Conservation (phyloP, 2,797 vertebrate species). For the Eulemur mongoz region DNA sequence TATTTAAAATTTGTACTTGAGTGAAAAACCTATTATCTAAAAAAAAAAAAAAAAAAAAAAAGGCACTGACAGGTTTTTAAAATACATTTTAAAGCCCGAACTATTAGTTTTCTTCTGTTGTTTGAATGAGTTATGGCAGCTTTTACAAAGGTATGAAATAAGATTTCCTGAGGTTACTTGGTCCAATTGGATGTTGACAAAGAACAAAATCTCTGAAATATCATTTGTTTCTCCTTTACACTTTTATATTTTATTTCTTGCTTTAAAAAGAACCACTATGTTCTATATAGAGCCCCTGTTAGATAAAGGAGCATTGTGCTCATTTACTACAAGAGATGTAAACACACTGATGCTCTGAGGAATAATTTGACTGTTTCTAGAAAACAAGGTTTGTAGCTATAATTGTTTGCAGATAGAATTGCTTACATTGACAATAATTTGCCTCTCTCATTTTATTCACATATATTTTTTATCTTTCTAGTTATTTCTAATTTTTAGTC, state of each 20-base stretch:
- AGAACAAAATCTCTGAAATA: not conserved
- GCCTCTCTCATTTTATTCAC: not conserved
- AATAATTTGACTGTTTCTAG: not conserved
- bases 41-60: constrained; percentile 37
- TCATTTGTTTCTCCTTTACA: constrained; percentile 26
- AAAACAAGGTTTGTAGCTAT: not conserved
- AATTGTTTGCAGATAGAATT: not conserved
- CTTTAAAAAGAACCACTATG: not conserved
- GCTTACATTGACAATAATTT: constrained; percentile 48
- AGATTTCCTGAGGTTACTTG: constrained; percentile 67
- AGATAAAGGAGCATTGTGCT: not conserved
- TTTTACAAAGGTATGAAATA: constrained; percentile 55
- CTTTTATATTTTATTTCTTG: constrained; percentile 32
- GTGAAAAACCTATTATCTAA: constrained; percentile 73
- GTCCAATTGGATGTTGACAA: constrained; percentile 48
- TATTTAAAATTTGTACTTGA: constrained; percentile 64
- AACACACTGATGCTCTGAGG: not conserved
- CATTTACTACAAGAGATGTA: not conserved
- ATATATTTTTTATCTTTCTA: not conserved
- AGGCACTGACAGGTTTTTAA: constrained; percentile 44
- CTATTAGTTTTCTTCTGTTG: constrained; percentile 69
- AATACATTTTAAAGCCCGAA: constrained; percentile 75
- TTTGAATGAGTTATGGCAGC: constrained; percentile 70
- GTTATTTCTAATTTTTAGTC: not conserved
- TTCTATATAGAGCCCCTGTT: not conserved